Conservation (phyloP, 2,113 vertebrate genomes). For the Hippoglossus stenolepis region DNA sequence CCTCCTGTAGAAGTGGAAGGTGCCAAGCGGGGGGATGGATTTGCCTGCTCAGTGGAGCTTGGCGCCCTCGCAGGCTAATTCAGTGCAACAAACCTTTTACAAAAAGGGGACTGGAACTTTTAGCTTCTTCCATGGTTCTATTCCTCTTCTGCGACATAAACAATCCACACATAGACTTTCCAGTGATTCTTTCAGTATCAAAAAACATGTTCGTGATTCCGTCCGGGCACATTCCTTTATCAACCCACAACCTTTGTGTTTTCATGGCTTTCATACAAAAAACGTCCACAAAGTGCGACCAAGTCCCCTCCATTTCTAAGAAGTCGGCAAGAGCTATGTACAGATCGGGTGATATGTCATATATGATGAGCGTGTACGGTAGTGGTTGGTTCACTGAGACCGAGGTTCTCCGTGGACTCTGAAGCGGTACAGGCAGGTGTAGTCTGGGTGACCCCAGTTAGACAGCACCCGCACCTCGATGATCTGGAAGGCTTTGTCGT, state of each 20-base stretch:
- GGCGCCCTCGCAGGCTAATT: conserved; percentile 39
- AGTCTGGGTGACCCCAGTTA: conserved; percentile 95
- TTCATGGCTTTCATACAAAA: conserved; percentile 42
- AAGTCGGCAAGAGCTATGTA: conserved; percentile 68
- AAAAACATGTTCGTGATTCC: conserved; percentile 50
- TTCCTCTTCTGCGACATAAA: conserved; percentile 30
- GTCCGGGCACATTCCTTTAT: conserved; percentile 53
- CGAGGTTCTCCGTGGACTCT: conserved; percentile 85
- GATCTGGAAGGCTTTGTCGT: conserved; percentile 87
- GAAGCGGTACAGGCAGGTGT: conserved; percentile 96
- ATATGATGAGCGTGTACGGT: conserved; percentile 13
- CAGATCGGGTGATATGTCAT: conserved; percentile 58
- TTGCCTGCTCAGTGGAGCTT: conserved; percentile 41
- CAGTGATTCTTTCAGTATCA: conserved; percentile 46
- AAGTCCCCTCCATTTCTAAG: conserved; percentile 32
- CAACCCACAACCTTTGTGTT: conserved; percentile 35
- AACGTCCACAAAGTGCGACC: conserved; percentile 32
- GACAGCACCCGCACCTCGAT: conserved; percentile 92
- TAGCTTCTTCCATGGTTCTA: conserved; percentile 59
- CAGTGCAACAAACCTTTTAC: conserved; percentile 74
- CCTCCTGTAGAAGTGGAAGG: conserved; percentile 27
- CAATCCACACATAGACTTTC: conserved; percentile 47
- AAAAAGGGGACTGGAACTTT: conserved; percentile 44
- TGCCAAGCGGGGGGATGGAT: conserved; percentile 22
- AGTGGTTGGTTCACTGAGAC: conserved; percentile 56